Base-by-base conservation (phyloP, 2,888 invertebrate genomes). In the Scaptomyza caliginosa region DNA sequence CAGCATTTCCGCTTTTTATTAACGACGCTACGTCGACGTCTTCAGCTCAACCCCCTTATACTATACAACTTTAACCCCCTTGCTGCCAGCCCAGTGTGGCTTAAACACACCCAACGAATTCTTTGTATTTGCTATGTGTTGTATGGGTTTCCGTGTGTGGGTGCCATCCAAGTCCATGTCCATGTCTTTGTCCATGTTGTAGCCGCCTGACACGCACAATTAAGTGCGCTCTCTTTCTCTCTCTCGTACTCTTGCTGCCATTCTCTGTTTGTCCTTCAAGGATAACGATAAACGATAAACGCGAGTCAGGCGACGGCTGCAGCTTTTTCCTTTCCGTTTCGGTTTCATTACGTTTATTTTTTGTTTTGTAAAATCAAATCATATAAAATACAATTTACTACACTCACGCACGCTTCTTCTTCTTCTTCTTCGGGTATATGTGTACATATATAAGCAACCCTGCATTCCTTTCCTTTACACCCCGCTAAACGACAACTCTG, bases 1-100 rank as follows among this genome's bases (percentile, higher is more conserved):
- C 86, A 88, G 83, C 67, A 86, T 83, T 86, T 88, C 88, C 88
- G 80, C 73, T 74, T 70, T 72, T 73, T 86, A 85, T 86, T 87
- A 85, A 76, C 83, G 69, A 69, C 67, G 57, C 43, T 51, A 42
- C 67, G 66, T 83, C 38, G 62, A 40, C 62, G 55, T 59, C 63
- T 24, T 23, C 4, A 8, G 42, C 24, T 56, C 23, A 6, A 4
- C 17, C 23, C 16, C 10, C 19, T n/a, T n/a, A n/a, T n/a, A n/a
- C n/a, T n/a, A n/a, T n/a, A n/a, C n/a, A n/a, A n/a, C 7, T 52
- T 17, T 4, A 1, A 7, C 30, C 45, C 39, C 52, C 4, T 16
- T 11, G 3, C 4, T 32, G n/a, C 21, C n/a, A n/a, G n/a, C 36
- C n/a, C 13, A 5, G 16, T 51, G 3, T 16, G 24, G 17, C 40